Evolutionary conservation across 2,797 vertebrate genomes (phyloP).

Genomic region (Microctenopoma stevenorrisi): DNA sequence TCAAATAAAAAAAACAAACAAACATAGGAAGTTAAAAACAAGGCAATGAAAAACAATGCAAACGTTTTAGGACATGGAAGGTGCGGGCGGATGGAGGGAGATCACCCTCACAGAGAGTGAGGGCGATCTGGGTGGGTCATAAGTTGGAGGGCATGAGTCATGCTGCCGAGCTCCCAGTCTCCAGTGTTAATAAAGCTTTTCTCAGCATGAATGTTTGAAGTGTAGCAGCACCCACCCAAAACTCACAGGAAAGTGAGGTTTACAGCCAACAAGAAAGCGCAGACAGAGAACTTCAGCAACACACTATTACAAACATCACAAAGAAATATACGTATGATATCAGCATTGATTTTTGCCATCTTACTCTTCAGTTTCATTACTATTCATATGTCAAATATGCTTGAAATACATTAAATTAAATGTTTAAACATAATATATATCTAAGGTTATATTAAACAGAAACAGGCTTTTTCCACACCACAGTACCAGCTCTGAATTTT

Average conservation of each 20-base stretch:
- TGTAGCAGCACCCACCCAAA: constrained; percentile 56
- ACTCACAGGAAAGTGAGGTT: constrained; percentile 32
- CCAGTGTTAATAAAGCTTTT: constrained; percentile 54
- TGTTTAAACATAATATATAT: not conserved
- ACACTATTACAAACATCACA: not conserved
- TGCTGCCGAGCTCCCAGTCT: constrained; percentile 29
- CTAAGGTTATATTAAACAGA: not conserved
- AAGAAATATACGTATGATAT: not conserved
- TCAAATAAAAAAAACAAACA: constrained; percentile 9
- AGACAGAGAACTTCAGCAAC: not conserved
- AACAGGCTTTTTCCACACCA: not conserved
- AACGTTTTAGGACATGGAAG: not conserved
- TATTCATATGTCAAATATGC: not conserved
- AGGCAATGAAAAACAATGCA: not conserved
- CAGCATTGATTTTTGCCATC: not conserved
- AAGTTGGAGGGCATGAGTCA: constrained; percentile 61
- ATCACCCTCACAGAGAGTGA: not conserved
- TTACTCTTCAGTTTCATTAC: not conserved
- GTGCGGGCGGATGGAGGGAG: not conserved
- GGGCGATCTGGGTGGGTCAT: constrained; percentile 29
- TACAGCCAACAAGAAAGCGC: constrained; percentile 33
- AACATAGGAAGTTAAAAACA: constrained; percentile 6
- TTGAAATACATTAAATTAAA: not conserved
- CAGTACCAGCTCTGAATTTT: constrained; percentile 3
- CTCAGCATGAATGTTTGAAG: constrained; percentile 68